Evolutionary conservation across 2,113 vertebrate species (phyloP).

Genomic region (Smithornis capensis): DNA sequence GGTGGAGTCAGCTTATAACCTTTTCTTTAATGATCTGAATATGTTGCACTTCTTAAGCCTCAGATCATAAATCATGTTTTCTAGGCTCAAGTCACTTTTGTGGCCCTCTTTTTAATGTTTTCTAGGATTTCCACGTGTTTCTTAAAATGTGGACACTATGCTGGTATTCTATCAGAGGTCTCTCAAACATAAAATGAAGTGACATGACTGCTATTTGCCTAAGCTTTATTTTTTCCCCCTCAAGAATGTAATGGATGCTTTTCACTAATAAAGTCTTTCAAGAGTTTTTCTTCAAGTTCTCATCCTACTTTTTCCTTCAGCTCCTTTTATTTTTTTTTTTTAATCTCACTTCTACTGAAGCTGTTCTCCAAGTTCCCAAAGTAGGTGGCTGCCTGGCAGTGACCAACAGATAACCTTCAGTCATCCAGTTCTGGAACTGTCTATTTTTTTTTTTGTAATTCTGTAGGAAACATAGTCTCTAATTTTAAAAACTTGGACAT

Average conservation of each 20-base stretch:
- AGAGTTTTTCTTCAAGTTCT: background rate
- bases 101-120: background rate
- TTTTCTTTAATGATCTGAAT: conserved; percentile 18
- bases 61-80: conserved; percentile 24
- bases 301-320: background rate
- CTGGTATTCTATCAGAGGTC: background rate
- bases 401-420: background rate
- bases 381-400: background rate
- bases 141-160: background rate
- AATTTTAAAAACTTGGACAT: background rate
- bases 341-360: background rate
- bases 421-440: background rate
- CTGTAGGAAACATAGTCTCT: background rate
- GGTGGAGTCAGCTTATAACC: background rate
- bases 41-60: background rate
- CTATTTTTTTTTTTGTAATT: background rate
- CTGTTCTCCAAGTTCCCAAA: background rate
- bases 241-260: background rate
- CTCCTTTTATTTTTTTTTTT: background rate
- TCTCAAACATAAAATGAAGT: background rate
- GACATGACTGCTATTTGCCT: background rate
- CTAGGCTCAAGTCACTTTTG: background rate
- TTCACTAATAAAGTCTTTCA: background rate
- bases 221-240: background rate
- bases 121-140: conserved; percentile 8